phyloP scores from a whole-genome alignment of 2,797 vertebrate species.

The Aldrovandia affinis region DNA sequence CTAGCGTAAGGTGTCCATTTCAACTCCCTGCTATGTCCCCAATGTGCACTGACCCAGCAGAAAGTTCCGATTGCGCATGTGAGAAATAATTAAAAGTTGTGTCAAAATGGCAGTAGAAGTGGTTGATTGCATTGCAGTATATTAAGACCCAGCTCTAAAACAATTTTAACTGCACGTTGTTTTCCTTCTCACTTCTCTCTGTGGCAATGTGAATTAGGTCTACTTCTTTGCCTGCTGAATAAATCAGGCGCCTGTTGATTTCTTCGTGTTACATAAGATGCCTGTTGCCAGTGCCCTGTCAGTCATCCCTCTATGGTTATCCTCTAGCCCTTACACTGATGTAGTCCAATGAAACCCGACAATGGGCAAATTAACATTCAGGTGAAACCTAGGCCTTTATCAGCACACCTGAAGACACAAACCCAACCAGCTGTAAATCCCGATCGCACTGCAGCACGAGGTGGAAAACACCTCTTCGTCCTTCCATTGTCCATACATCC shows the following conservation, averaged over 20 bases:
- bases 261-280: constrained; percentile 32
- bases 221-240: constrained; percentile 32
- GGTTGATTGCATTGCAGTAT: neutral
- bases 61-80: constrained; percentile 3
- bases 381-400: neutral
- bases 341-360: constrained; percentile 20
- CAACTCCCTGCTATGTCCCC: neutral
- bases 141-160: constrained; percentile 19
- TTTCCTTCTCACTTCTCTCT: constrained; percentile 12
- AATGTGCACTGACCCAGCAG: neutral
- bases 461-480: neutral
- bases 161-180: neutral
- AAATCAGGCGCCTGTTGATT: constrained; percentile 36
- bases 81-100: neutral
- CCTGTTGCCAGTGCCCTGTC: constrained; percentile 25
- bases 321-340: constrained; percentile 13
- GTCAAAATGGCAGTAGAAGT: neutral
- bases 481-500: neutral
- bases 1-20: neutral
- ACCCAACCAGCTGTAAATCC: neutral
- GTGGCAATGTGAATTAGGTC: constrained; percentile 6
- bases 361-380: constrained; percentile 3
- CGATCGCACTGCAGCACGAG: neutral
- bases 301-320: constrained; percentile 22
- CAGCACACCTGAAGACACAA: constrained; percentile 2